A percentile compares a stretch with the other conserved stretches of the same genome.
Evolutionary conservation across 92 coral and sea anemone species (phyloP).

Genomic region (Heteractis magnifica): DNA sequence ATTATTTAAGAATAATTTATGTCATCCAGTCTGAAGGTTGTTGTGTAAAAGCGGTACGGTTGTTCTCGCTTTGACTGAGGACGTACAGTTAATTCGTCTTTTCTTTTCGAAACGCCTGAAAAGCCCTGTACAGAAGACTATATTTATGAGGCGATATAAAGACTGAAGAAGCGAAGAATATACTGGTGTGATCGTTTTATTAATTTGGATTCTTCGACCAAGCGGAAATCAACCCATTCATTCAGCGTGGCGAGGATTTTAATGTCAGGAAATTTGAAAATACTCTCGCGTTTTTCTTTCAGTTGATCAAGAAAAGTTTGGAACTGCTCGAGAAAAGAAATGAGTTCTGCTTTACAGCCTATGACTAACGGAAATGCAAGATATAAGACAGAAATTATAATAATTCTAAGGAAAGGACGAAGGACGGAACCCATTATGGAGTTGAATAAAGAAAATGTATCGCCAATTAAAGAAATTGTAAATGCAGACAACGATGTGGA

Average conservation of each 20-base stretch:
- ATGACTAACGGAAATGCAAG: constrained; percentile 58
- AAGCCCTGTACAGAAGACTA: background rate
- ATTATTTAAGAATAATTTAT: constrained; percentile 73
- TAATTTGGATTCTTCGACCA: constrained; percentile 18
- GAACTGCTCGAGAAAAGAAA: constrained; percentile 23
- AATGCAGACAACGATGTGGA: constrained; percentile 52
- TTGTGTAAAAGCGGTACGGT: constrained; percentile 7
- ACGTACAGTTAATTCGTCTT: background rate
- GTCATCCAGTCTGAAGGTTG: constrained; percentile 54
- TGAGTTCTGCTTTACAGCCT: constrained; percentile 39
- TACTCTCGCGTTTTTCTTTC: constrained; percentile 35
- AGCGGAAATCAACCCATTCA: constrained; percentile 32
- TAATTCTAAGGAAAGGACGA: constrained; percentile 72
- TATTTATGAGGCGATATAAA: background rate
- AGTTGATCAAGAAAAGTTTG: constrained; percentile 40
- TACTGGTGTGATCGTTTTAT: background rate
- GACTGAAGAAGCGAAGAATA: background rate
- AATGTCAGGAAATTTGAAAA: constrained; percentile 21
- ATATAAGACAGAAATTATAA: constrained; percentile 83
- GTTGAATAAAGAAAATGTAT: constrained; percentile 66
- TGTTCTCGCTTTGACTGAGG: constrained; percentile 4
- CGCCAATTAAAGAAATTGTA: constrained; percentile 54
- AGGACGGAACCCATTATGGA: constrained; percentile 70
- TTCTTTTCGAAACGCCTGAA: constrained; percentile 3
- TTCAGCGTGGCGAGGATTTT: constrained; percentile 18